Evolutionary conservation across 2,888 invertebrate species (phyloP), one percentile per base, ranked within the genome.

Genomic region (Andrena chrysosceles): DNA sequence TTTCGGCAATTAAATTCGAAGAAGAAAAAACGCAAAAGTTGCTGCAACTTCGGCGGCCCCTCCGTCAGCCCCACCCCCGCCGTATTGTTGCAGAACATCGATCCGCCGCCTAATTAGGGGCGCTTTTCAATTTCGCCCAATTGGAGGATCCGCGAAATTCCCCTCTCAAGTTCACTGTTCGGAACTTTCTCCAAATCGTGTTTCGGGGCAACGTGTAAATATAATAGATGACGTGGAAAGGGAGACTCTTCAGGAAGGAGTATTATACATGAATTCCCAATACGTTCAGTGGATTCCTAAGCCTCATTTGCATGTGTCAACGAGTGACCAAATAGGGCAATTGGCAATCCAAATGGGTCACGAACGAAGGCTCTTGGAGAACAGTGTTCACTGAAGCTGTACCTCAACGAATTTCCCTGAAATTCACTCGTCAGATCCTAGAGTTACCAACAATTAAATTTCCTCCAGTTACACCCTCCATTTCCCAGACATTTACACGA

Each of bases 1-100:
- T 42, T 64, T 29, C 29, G 66, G 35, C 66, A 73, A 73, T 73
- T 64, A 66, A 73, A 66, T 66, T 56, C 59, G 59, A 35, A 35
- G n/a, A 8, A 5, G 73, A 66, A 66, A 20, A 48, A 66, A 54
- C 10, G 56, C 54, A 16, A 64, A 42, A 54, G 56, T 64, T 42
- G 16, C 35, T 23, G 35, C n/a, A 64, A 73, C 52, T 64, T 23
- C 23, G 23, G 4, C 23, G 56, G 56, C 56, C 56, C 52, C 20
- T 56, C 23, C 10, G 23, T 13, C 23, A 8, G 10, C 56, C 23
- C 56, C 56, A 26, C 56, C 10, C 23, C 4, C 26, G 0, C 54
- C 56, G 20, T 20, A 49, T 69, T 35, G 23, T 59, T 23, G n/a
- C 42, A 16, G 23, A 49, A 31, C 73, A 54, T 64, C 54, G 54